Percentiles rank a stretch among this genome's conserved stretches.
Conservation (phyloP, 2,113 vertebrate species). For the Mormyrus iriodes region DNA sequence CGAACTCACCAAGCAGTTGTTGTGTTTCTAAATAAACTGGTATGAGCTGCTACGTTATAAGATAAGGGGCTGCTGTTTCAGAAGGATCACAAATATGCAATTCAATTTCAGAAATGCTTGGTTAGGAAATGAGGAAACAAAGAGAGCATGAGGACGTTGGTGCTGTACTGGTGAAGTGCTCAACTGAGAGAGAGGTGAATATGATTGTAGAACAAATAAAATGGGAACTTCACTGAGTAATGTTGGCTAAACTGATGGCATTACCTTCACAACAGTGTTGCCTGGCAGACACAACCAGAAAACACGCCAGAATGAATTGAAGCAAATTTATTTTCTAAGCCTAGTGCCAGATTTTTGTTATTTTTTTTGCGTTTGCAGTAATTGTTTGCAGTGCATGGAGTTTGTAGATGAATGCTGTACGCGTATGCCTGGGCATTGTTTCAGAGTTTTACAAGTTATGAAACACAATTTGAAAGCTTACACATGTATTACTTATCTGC, state of each 20-base stretch:
- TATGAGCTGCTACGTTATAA: not conserved
- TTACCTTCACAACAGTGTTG: not conserved
- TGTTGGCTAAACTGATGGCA: not conserved
- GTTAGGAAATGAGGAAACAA: not conserved
- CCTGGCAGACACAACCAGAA: not conserved
- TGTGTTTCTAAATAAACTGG: not conserved
- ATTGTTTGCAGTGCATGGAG: not conserved
- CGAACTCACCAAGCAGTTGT: not conserved
- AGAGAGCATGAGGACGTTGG: not conserved
- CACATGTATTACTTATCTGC: not conserved
- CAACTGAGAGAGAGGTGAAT: not conserved
- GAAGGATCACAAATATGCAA: not conserved
- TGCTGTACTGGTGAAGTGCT: not conserved
- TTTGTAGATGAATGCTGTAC: not conserved
- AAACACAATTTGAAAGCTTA: not conserved
- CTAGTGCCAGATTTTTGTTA: not conserved
- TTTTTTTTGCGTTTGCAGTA: not conserved
- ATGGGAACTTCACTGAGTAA: not conserved
- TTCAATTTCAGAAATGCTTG: not conserved
- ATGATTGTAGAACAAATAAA: slow-evolving; percentile 7
- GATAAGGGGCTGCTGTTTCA: not conserved
- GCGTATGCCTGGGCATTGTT: not conserved
- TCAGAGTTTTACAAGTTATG: not conserved
- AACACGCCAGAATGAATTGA: not conserved
- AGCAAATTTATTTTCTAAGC: not conserved